Conservation (phyloP, 1,140 invertebrate species). For the Neodiprion lecontei region DNA sequence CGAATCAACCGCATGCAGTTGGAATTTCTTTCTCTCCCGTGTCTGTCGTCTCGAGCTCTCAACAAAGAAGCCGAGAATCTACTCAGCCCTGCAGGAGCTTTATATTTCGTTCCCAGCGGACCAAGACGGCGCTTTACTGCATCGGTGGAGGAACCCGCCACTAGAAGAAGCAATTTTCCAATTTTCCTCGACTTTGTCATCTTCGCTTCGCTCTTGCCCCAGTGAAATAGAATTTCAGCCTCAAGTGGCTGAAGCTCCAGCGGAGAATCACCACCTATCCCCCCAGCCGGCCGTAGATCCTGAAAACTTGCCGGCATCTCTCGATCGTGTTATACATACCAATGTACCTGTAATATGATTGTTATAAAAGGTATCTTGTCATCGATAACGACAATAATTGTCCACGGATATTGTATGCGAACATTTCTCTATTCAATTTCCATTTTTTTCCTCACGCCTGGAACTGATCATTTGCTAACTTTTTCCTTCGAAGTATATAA, state of each 20-base stretch:
- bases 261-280: too few species aligned
- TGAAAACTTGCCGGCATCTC: neutral
- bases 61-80: slow-evolving; percentile 50
- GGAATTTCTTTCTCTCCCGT: too few species aligned
- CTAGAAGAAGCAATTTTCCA: slow-evolving; percentile 58
- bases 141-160: slow-evolving; percentile 28
- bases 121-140: slow-evolving; percentile 30
- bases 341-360: too few species aligned
- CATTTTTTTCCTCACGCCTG: too few species aligned
- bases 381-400: too few species aligned
- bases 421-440: too few species aligned
- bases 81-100: slow-evolving; percentile 45
- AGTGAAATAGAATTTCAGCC: slow-evolving; percentile 58
- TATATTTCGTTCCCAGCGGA: slow-evolving; percentile 15
- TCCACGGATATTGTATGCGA: too few species aligned
- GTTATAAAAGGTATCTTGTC: too few species aligned
- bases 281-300: neutral
- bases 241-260: slow-evolving; percentile 34
- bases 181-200: slow-evolving; percentile 62
- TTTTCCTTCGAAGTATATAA: too few species aligned
- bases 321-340: too few species aligned
- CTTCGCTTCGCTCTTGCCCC: slow-evolving; percentile 57
- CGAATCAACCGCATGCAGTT: too few species aligned
- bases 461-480: too few species aligned
- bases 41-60: slow-evolving; percentile 28